Percentiles rank a stretch among this genome's conserved stretches.
Conservation (phyloP, 2,797 vertebrate species). For the Morus bassanus region DNA sequence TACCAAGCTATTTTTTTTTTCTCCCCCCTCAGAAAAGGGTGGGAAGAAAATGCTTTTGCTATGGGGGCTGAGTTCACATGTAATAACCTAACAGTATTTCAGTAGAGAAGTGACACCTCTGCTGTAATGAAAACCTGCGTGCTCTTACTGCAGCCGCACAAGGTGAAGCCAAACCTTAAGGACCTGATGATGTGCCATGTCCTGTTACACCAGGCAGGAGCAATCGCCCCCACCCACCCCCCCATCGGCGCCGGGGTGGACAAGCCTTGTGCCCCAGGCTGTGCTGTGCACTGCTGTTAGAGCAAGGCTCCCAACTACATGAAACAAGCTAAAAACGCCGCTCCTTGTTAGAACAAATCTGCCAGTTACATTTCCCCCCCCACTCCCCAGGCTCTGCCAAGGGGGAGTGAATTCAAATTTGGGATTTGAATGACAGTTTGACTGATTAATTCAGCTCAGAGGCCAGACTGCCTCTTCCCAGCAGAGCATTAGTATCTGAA, state of each 20-base stretch:
- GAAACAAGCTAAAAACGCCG: not conserved
- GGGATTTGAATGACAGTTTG: slow-evolving; percentile 16
- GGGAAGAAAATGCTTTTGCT: not conserved
- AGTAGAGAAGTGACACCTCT: not conserved
- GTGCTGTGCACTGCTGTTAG: not conserved
- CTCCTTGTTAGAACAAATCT: not conserved
- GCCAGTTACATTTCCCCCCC: not conserved
- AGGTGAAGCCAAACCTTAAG: not conserved
- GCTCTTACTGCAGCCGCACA: not conserved
- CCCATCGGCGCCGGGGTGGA: too few relatives aligned
- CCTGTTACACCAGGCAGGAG: fast-evolving
- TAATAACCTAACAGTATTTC: not conserved
- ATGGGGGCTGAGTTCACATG: not conserved
- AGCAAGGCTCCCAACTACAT: not conserved
- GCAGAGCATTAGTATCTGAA: not conserved
- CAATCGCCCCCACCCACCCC: fast-evolving
- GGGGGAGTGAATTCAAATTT: not conserved
- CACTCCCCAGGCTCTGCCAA: not conserved
- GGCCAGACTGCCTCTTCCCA: not conserved
- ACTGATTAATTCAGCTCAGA: slow-evolving; percentile 2
- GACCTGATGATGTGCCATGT: not conserved
- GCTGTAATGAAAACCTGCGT: fast-evolving
- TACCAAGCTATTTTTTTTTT: not conserved
- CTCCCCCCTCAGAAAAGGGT: not conserved
- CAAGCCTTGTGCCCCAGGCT: not conserved